These are phyloP conservation scores for Drosophila paulistorum DNA, from an alignment of 1,140 invertebrate genomes.

Conservation along the genomic window DNA sequence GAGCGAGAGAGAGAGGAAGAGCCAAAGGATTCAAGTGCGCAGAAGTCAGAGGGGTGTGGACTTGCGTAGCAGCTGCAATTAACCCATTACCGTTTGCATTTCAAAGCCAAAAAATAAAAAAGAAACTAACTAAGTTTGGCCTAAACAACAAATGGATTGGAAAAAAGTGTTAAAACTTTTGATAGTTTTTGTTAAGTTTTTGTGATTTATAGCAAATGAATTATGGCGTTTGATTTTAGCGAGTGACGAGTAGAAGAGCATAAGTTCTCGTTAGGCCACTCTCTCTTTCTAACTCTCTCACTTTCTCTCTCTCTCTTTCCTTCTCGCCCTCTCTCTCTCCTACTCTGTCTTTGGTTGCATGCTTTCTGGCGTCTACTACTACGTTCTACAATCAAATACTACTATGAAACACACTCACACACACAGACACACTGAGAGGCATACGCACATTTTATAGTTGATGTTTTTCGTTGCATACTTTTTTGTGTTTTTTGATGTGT, in stretches of 20 bases:
- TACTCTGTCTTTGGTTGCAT: constrained; percentile 3
- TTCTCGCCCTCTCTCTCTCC: neutral
- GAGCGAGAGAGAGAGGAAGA: neutral
- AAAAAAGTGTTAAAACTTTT: neutral
- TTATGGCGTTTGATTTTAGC: neutral
- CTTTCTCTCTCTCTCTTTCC: neutral
- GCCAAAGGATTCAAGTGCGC: constrained; percentile 9
- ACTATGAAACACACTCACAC: constrained; percentile 48
- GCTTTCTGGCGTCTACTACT: constrained; percentile 58
- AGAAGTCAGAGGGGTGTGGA: constrained; percentile 14
- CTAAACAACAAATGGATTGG: neutral
- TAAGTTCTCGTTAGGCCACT: neutral
- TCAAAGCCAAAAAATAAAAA: neutral
- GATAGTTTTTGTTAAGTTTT: neutral
- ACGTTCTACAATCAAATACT: constrained; percentile 78
- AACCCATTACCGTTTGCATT: neutral
- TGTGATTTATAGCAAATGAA: constrained; percentile 4
- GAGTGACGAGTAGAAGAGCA: constrained; percentile 33
- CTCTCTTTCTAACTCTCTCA: neutral
- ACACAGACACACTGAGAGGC: constrained; percentile 16
- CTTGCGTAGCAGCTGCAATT: constrained; percentile 4
- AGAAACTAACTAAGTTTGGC: neutral
- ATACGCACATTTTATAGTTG: constrained; percentile 42
- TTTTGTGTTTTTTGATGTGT: constrained; percentile 4
- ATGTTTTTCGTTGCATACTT: constrained; percentile 65